Evolutionary conservation across 2,797 vertebrate species (phyloP).

Genomic region (Oophaga sylvatica): DNA sequence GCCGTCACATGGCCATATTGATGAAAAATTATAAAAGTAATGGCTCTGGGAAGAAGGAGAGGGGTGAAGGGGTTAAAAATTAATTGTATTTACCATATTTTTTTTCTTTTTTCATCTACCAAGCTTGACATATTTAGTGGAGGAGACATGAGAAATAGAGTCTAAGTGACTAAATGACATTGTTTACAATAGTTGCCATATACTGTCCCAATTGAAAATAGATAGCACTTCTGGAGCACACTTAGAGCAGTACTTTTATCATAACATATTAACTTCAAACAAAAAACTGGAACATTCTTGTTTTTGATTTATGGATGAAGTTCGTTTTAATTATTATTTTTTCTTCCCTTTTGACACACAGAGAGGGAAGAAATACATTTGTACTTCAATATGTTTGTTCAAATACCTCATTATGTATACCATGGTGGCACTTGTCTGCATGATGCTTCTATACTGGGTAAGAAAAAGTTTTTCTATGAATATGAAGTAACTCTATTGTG

Average conservation of each 20-base stretch:
- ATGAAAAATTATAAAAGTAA: no score
- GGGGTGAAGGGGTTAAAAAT: no score
- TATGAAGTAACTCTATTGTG: neutral
- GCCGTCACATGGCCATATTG: no score
- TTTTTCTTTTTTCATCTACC: no score
- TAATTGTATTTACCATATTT: no score
- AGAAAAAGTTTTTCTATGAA: constrained; percentile 20
- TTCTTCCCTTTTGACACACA: constrained; percentile 56
- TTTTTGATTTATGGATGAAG: no score
- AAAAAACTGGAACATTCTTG: no score
- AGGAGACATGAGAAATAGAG: no score
- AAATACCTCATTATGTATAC: constrained; percentile 72
- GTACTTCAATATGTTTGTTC: constrained; percentile 71
- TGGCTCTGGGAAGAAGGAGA: no score
- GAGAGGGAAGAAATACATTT: constrained; percentile 73
- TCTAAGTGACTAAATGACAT: no score
- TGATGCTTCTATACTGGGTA: constrained; percentile 72
- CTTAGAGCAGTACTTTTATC: neutral
- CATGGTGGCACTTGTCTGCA: constrained; percentile 68
- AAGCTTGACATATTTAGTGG: no score
- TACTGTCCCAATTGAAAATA: neutral
- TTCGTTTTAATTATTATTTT: neutral
- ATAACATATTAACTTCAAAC: neutral
- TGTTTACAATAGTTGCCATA: neutral
- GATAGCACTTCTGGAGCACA: neutral